phyloP scores from a whole-genome alignment of 92 coral and sea anemone genomes.

The Palythoa grandis region DNA sequence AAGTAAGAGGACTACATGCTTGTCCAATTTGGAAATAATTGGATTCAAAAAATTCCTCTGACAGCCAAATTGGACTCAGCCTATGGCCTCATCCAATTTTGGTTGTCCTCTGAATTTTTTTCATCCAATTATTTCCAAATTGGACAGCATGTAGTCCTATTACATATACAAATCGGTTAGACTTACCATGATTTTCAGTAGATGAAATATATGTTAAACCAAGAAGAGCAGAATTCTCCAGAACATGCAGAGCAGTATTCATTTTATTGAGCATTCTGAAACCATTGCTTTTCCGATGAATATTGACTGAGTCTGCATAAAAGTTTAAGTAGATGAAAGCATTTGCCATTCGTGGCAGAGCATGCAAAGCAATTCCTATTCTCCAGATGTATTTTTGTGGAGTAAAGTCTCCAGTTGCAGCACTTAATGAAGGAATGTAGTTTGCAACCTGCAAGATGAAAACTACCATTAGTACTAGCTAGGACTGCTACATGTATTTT shows the following conservation, averaged over 20 bases:
- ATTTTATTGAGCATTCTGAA: constrained; percentile 68
- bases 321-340: constrained; percentile 56
- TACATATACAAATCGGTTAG: neutral
- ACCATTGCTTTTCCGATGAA: constrained; percentile 26
- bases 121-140: no score
- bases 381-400: constrained; percentile 98
- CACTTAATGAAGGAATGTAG: constrained; percentile 95
- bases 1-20: no score
- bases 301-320: constrained; percentile 61
- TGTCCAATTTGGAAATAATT: no score
- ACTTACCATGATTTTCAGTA: constrained; percentile 88
- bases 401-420: constrained; percentile 87
- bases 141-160: no score
- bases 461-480: neutral
- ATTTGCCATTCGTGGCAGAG: constrained; percentile 67
- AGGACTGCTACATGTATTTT: neutral
- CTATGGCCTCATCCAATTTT: no score
- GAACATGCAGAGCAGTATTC: constrained; percentile 53
- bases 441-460: constrained; percentile 76
- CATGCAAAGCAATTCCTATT: constrained; percentile 87
- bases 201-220: constrained; percentile 85
- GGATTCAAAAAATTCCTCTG: no score
- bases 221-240: constrained; percentile 87
- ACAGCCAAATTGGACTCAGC: no score
- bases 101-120: no score